Evolutionary conservation across 1,140 invertebrate species (phyloP), one percentile per base, ranked within the genome.

Genomic region (Drosophila sucinea): DNA sequence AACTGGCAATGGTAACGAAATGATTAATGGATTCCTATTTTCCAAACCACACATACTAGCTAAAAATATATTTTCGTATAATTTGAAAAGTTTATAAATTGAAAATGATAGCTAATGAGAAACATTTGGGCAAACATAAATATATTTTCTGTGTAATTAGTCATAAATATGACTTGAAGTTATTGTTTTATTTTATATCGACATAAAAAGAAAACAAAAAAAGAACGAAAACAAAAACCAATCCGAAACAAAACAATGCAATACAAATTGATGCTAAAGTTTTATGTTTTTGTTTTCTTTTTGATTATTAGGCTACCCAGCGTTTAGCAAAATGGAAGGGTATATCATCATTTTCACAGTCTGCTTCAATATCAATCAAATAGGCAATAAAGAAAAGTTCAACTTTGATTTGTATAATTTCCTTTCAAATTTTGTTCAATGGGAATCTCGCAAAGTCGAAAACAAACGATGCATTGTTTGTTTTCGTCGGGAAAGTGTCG

Each of bases 1-100:
- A 7, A 23, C 2, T 8, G 6, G 44, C 44, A 47, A 47, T 51
- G 3, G n/a, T 10, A 51, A 51, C 44, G 10, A 51, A 27, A 51
- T 51, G 44, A 51, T 27, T 51, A 51, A 51, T 51, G 44, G 44
- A 51, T 27, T 47, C 23, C 6, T 10, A 47, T 25, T 47, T 25
- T 6, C 8, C 4, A 47, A 47, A 47, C 7, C 44, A 27, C 7
- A 51, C 8, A 11, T 11, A 41, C 11, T 11, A 17, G 17, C 11
- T 30, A 3, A 38, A 38, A 10, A 27, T 27, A 1, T 25, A 17
- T 25, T 8, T 38, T 8, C 35, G 35, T 51, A 10, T 4, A 25
- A 51, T 51, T 51, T 51, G 4, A 51, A 51, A 51, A 51, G 44
- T 51, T 51, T 51, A 27, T 51, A 51, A 51, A 51, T 51, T 51